Percentiles rank a stretch among this genome's conserved stretches.
These are phyloP conservation scores for Ceyx cyanopectus DNA, from an alignment of 2,113 vertebrate genomes.

Conservation along the genomic window DNA sequence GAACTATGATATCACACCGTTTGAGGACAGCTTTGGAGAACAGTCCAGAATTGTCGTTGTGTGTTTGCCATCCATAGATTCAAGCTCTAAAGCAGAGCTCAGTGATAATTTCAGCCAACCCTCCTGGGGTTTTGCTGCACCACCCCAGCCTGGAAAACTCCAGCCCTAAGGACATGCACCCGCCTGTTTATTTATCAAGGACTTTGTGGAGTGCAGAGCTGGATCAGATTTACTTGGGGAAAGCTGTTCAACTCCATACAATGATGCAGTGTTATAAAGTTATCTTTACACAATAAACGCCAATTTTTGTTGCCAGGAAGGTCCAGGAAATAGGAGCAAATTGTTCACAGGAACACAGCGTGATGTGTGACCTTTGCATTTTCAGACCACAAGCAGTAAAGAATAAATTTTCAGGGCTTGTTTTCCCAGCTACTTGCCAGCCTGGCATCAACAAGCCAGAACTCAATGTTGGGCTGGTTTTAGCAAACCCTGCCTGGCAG, in stretches of 20 bases:
- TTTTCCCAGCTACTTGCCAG: neutral
- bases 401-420: neutral
- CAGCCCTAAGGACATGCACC: neutral
- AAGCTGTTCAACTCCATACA: neutral
- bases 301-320: neutral
- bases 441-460: accelerated
- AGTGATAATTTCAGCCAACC: accelerated
- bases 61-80: accelerated
- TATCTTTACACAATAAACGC: neutral
- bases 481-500: neutral
- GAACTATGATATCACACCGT: accelerated
- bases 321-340: accelerated
- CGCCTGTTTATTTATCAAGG: neutral
- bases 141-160: neutral
- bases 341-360: accelerated
- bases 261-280: neutral
- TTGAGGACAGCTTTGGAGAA: neutral
- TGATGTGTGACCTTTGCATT: neutral
- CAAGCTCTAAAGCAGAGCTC: neutral
- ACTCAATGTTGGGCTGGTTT: accelerated
- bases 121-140: accelerated
- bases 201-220: neutral
- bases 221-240: neutral
- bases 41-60: neutral
- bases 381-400: neutral